Conservation (phyloP, 2,113 vertebrate genomes). For the Cyanistes caeruleus region DNA sequence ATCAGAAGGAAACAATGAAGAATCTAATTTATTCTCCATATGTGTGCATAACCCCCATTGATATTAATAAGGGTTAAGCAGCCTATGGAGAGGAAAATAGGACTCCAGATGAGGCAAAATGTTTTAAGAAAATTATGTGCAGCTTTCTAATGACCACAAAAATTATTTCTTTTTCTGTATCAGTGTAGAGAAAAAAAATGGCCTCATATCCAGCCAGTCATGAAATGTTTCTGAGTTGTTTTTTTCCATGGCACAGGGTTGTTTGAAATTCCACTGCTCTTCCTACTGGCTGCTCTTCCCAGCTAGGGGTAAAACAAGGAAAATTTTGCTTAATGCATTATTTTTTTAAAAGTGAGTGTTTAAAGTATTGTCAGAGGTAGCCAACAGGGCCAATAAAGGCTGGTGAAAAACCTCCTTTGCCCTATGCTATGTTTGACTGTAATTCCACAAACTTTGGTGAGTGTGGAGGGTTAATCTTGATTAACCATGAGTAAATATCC, state of each 20-base stretch:
- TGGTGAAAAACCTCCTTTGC: background rate
- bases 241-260: background rate
- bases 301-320: background rate
- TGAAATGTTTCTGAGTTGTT: background rate
- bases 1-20: slow-evolving; percentile 53
- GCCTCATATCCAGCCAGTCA: background rate
- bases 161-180: background rate
- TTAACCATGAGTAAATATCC: background rate
- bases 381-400: background rate
- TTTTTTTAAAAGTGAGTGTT: background rate
- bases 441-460: background rate
- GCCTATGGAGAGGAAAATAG: slow-evolving; percentile 56
- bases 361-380: background rate
- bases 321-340: background rate
- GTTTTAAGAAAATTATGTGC: slow-evolving; percentile 49
- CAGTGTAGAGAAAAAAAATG: background rate
- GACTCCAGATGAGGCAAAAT: slow-evolving; percentile 41
- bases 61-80: slow-evolving; percentile 64
- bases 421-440: background rate
- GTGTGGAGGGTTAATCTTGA: background rate
- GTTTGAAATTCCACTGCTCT: background rate
- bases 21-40: slow-evolving; percentile 43
- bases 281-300: background rate
- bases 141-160: slow-evolving; percentile 37
- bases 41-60: slow-evolving; percentile 38